Base-by-base conservation (phyloP, 2,797 vertebrate genomes). In the Xiphophorus birchmanni region DNA sequence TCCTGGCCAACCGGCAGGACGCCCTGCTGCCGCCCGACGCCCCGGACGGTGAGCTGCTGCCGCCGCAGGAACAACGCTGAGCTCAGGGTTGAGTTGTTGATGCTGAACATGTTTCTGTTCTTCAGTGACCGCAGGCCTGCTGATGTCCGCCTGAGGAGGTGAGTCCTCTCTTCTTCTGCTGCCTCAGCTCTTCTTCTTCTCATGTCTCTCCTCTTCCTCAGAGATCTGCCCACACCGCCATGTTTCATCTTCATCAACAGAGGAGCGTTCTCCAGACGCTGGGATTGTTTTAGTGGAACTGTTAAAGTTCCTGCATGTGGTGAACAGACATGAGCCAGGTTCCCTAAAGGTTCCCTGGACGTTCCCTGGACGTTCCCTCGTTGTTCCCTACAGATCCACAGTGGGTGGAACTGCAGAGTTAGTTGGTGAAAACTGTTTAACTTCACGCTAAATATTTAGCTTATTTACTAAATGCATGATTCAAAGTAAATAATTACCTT, bases 1-100 rank as follows among this genome's bases (percentile, higher is more conserved):
- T 97, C 8, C 93, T 97, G 3, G 97, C 95, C 17, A 97, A 96
- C 87, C 92, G 96, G 15, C 96, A 97, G 75, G 97, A 97, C 0
- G 95, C 95, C 0, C 93, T 97, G 74, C 92, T 97, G 74, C 96
- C 96, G 0, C 91, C 94, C 0, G 93, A 96, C 0, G 10, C 85
- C 50, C 95, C 95, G 80, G 95, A 96, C 0, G 94, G 96, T 96
- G 87, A 76, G 74, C 15, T 21, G 47, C 13, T n/a, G 47, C 13
- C 32, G 47, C 29, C 11, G 35, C 2, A 35, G 50, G 23, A 8
- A 37, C 7, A 58, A 50, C n/a, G 15, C 3, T 13, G 29, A 26
- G 4, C 18, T 23, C 2, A 48, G 4, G 3, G 69, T 11, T 15
- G 48, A 17, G 26, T 13, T 17, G 3, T 76, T 29, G 0, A 32